Evolutionary conservation across 2,888 invertebrate species (phyloP), one percentile per base, ranked within the genome.

Genomic region (Hydriomena furcata): DNA sequence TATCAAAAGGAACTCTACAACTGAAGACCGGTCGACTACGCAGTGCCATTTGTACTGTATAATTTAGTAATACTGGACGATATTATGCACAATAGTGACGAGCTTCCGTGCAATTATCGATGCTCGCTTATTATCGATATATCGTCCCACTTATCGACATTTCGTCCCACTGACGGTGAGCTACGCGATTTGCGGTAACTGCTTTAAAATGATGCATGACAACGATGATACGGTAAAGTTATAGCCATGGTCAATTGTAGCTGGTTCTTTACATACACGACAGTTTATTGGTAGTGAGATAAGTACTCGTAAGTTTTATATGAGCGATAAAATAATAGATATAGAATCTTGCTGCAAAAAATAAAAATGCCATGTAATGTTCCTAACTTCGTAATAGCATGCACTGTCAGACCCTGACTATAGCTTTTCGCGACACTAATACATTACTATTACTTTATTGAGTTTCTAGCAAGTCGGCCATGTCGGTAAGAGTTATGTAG

Each of bases 51-150:
- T 52, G 50, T 58, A 67, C 75, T 71, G 68, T 82, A 79, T 87
- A 86, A 86, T 88, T 87, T 82, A 73, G 81, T 79, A 80, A 82
- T 84, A 74, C 71, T 72, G 80, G 71, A 73, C 75, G 76, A 80
- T 75, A 86, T 87, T 86, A 86, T 77, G 79, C 79, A 84, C 82
- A 82, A 83, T 85, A 81, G 86, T 81, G 78, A 72, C 71, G 79
- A 40, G 72, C 80, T 79, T 79, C 80, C 73, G 74, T 83, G 65
- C 75, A 87, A 87, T 88, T 88, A 87, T 80, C 74, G 79, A 74
- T 74, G 62, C 64, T 66, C 66, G 60, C 76, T 72, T 75, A 78
- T 78, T 82, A 82, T 74, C 59, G 76, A 77, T 75, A 67, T 70
- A 67, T 66, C 66, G 73, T 58, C 61, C 75, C 71, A 76, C 68